Evolutionary conservation across 2,888 invertebrate genomes (phyloP).

Genomic region (Xestia xanthographa): DNA sequence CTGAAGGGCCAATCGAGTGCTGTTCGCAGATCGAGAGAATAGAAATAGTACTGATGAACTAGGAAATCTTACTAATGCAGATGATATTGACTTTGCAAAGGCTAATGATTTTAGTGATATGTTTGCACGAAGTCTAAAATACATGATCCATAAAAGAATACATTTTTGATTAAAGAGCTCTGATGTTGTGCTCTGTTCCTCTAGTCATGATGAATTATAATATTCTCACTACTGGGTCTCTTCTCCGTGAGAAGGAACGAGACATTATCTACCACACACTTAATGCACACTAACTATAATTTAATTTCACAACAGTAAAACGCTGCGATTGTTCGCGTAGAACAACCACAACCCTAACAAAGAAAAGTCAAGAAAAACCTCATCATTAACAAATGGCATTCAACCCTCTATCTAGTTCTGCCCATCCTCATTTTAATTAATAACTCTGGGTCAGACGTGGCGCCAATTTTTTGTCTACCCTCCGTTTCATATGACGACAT

Average conservation of each 20-base stretch:
- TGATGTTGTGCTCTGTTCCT: too few relatives aligned
- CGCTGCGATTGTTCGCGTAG: slow-evolving; percentile 6
- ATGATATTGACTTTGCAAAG: background rate
- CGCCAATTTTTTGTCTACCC: slow-evolving; percentile 60
- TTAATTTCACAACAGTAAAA: background rate
- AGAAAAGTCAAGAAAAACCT: slow-evolving; percentile 53
- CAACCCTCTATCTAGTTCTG: slow-evolving; percentile 38
- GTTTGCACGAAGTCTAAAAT: background rate
- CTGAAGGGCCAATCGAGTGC: background rate
- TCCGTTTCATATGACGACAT: slow-evolving; percentile 44
- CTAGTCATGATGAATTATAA: too few relatives aligned
- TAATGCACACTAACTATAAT: background rate
- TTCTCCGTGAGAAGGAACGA: background rate
- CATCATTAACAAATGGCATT: slow-evolving; percentile 43
- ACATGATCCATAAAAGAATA: too few relatives aligned
- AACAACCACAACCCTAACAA: slow-evolving; percentile 28
- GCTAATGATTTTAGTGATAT: background rate
- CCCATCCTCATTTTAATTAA: slow-evolving; percentile 39
- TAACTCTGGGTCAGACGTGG: slow-evolving; percentile 60
- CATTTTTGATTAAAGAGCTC: too few relatives aligned
- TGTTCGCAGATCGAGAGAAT: background rate
- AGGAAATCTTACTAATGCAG: background rate
- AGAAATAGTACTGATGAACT: background rate
- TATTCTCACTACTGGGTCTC: background rate
- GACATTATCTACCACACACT: background rate